Evolutionary conservation across 2,888 invertebrate genomes (phyloP).

Genomic region (Cataglyphis albicans): DNA sequence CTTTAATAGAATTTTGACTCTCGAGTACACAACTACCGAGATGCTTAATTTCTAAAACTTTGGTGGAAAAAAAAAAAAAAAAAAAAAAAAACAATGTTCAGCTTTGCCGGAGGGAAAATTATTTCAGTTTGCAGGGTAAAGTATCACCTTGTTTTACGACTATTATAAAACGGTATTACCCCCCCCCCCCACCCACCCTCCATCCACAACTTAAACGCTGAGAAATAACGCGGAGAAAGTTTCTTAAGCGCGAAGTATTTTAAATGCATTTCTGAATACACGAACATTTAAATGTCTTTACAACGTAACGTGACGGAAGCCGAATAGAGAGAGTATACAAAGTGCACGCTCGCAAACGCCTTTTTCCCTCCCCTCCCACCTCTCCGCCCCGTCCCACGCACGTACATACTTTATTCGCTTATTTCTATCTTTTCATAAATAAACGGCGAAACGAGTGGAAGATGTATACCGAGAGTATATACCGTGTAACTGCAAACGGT

Average conservation of each 20-base stretch:
- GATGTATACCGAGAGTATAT: constrained; percentile 24
- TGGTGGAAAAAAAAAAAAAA: constrained; percentile 4
- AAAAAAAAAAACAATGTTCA: constrained; percentile 15
- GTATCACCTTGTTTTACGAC: constrained; percentile 22
- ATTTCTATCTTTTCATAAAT: constrained; percentile 49
- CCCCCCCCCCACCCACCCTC: too few relatives aligned
- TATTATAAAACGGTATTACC: constrained; percentile 14
- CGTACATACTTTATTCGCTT: constrained; percentile 37
- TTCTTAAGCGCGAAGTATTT: constrained; percentile 10
- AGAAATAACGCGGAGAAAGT: constrained; percentile 14
- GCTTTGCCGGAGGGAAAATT: constrained; percentile 8
- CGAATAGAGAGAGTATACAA: neutral
- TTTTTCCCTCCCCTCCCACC: neutral
- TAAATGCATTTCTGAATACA: constrained; percentile 28
- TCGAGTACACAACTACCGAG: neutral
- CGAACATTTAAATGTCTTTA: constrained; percentile 19
- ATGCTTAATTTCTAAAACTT: constrained; percentile 31
- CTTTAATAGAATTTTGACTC: constrained; percentile 24
- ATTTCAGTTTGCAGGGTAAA: constrained; percentile 8
- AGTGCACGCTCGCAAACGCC: constrained; percentile 5
- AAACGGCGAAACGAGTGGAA: constrained; percentile 30
- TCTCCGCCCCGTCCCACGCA: neutral
- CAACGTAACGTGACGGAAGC: neutral
- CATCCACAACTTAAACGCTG: neutral
- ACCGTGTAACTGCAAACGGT: constrained; percentile 38